Base-by-base conservation (phyloP, 2,797 vertebrate genomes). In the Numenius phaeopus region DNA sequence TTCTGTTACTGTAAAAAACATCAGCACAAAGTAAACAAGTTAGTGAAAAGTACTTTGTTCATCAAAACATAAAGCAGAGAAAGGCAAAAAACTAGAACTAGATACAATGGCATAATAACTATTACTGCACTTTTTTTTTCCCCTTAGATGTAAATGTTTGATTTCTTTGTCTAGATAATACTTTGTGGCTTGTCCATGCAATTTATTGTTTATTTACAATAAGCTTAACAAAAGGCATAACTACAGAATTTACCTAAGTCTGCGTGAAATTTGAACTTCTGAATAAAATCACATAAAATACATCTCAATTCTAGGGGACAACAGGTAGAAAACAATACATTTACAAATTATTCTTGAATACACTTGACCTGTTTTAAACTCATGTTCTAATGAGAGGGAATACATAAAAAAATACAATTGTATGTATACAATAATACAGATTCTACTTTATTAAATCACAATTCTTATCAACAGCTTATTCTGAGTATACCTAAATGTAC, bases 361-460 rank as follows among this genome's bases (percentile, higher is more conserved):
- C 44, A 73, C 69, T 91, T 92, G 75, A 91, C 69, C 75, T 97
- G 49, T 96, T 98, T 94, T 86, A 97, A 97, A 95, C 79, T 92
- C 39, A 3, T 77, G 64, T 90, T 92, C 34, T 96, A 95, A 80
- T 97, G 80, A 95, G 89, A 96, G 65, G 65, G 78, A 89, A 87
- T 71, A 62, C 46, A 77, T 57, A 24, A 55, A 89, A 34, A 62
- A 79, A 22, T 67, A 30, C 5, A 2, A 14, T 39, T 52, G 7
- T n/a, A 22, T n/a, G 2, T 72, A 10, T 83, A 16, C 12, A 69
- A 29, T 18, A 59, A 32, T 71, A 52, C 42, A 78, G 69, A 71
- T 40, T 84, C 71, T 58, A 20, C 54, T 84, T 96, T 95, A 78
- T 83, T 96, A 93, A 96, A 82, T 96, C 69, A 49, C 58, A 71